A percentile compares a stretch with the other conserved stretches of the same genome.
phyloP scores from a whole-genome alignment of 2,888 invertebrate genomes.

The Drosophila conformis region DNA sequence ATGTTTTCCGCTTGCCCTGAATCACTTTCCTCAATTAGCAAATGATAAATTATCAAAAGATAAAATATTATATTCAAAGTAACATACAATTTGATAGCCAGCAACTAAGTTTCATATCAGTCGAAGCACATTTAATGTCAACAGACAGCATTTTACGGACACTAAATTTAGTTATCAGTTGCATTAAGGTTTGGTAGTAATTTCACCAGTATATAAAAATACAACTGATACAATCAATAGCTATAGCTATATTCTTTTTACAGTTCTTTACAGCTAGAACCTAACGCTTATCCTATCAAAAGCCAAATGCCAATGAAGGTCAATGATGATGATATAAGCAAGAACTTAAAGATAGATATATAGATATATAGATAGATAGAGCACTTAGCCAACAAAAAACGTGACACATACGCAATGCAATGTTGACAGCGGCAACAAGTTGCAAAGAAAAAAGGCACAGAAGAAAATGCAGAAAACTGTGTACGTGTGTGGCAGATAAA shows the following conservation, averaged over 20 bases:
- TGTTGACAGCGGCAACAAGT: constrained; percentile 65
- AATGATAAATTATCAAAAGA: background rate
- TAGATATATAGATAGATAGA: background rate
- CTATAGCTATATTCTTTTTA: background rate
- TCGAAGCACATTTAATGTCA: constrained; percentile 4
- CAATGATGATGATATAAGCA: constrained; percentile 37
- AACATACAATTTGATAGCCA: background rate
- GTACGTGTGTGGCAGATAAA: constrained; percentile 5
- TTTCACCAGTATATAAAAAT: constrained; percentile 11
- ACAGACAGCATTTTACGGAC: background rate
- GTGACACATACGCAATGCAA: constrained; percentile 44
- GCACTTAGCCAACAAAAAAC: constrained; percentile 43
- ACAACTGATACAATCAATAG: constrained; percentile 9
- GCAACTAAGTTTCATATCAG: background rate
- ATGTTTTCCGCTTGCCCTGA: background rate
- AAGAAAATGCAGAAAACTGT: constrained; percentile 30
- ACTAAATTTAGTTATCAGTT: background rate
- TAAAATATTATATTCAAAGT: background rate
- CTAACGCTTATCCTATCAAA: constrained; percentile 18
- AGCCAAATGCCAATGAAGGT: constrained; percentile 48
- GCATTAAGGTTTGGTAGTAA: background rate
- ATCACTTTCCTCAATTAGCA: background rate
- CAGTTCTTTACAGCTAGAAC: constrained; percentile 15
- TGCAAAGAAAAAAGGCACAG: constrained; percentile 31
- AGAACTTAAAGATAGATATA: background rate